Conservation (phyloP, 2,113 vertebrate genomes). For the Caracal caracal region DNA sequence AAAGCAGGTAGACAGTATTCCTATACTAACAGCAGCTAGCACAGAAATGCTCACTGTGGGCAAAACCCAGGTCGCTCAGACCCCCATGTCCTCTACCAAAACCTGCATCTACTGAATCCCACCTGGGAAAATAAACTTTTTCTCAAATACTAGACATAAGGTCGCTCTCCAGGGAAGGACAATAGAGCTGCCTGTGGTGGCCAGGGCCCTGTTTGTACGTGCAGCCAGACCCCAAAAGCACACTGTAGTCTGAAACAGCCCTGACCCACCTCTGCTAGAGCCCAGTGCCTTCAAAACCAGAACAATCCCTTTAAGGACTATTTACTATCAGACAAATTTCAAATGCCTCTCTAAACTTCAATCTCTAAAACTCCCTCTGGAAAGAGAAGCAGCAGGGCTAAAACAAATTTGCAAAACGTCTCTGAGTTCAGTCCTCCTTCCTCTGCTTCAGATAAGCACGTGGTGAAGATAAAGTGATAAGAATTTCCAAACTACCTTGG, state of each 20-base stretch:
- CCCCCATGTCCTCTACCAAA: not conserved
- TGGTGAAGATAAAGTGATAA: not conserved
- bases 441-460: not conserved
- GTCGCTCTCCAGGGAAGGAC: not conserved
- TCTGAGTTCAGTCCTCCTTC: not conserved
- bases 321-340: not conserved
- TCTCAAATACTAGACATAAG: not conserved
- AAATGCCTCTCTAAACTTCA: not conserved
- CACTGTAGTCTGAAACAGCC: not conserved
- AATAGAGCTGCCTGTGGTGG: not conserved
- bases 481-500: not conserved
- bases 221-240: not conserved
- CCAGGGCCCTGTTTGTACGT: rapidly evolving
- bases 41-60: not conserved
- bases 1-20: not conserved
- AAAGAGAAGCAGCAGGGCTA: not conserved
- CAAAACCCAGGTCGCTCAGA: not conserved
- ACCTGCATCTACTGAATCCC: not conserved
- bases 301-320: not conserved
- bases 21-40: not conserved
- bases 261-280: not conserved
- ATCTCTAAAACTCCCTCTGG: not conserved
- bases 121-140: not conserved
- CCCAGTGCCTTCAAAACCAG: not conserved
- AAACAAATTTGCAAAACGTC: slow-evolving; percentile 10